phyloP scores from a whole-genome alignment of 2,797 vertebrate species.

The Natrix natrix region DNA sequence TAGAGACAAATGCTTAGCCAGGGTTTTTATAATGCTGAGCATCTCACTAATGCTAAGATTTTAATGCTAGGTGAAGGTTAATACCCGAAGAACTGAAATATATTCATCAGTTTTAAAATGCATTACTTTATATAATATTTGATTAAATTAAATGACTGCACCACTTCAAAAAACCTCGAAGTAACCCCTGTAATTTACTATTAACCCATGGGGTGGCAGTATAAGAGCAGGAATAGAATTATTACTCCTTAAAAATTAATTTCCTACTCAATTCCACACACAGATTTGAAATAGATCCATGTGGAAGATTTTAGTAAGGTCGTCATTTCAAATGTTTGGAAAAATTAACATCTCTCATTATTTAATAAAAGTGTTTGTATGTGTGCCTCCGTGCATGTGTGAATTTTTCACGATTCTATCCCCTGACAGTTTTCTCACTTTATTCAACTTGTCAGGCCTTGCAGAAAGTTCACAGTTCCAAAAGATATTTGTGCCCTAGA shows the following conservation, averaged over 20 bases:
- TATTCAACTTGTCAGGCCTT: not conserved
- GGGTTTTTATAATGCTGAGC: not conserved
- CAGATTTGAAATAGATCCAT: not conserved
- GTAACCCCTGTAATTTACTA: conserved; percentile 7
- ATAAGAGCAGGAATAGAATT: conserved; percentile 39
- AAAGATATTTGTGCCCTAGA: not conserved
- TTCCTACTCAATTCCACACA: not conserved
- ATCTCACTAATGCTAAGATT: not conserved
- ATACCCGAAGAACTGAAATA: not conserved
- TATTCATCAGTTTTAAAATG: not conserved
- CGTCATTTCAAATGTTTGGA: not conserved
- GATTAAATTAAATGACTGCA: not conserved
- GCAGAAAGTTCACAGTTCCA: not conserved
- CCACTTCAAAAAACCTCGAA: not conserved
- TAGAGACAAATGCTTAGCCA: not conserved
- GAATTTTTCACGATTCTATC: not conserved
- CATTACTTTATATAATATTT: not conserved
- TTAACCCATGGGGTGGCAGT: conserved; percentile 58
- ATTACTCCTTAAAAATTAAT: not conserved
- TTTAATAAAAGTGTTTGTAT: not conserved
- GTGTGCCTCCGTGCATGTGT: not conserved
- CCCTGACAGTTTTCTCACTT: not conserved
- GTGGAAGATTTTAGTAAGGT: not conserved
- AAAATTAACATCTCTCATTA: not conserved
- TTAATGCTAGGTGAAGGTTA: not conserved